Conservation (phyloP, 1,140 invertebrate species). For the Meloidogyne exigua region DNA sequence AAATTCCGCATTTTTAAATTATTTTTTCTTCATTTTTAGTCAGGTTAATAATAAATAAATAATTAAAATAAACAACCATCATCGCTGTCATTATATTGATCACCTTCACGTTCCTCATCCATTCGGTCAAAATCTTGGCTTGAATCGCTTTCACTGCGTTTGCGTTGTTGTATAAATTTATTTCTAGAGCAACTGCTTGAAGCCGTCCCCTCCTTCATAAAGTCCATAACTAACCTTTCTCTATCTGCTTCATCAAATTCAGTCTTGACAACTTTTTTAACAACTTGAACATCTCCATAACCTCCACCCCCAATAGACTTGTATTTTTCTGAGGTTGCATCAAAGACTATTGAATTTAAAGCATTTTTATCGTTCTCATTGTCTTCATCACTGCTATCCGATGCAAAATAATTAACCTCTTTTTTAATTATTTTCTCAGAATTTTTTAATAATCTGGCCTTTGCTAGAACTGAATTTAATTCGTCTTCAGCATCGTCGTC, state of each 20-base stretch:
- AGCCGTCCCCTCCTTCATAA: not conserved
- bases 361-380: not conserved
- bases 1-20: too few relatives aligned
- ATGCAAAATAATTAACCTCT: constrained; percentile 26
- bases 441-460: constrained; percentile 38
- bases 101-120: not conserved
- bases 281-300: not conserved
- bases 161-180: constrained; percentile 26
- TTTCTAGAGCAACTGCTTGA: not conserved
- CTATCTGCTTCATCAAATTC: not conserved
- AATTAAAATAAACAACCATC: not conserved
- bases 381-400: constrained; percentile 38
- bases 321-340: constrained; percentile 47
- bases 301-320: constrained; percentile 39
- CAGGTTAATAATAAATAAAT: too few relatives aligned
- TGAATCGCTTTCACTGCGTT: not conserved
- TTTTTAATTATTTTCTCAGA: constrained; percentile 10
- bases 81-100: constrained; percentile 14
- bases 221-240: not conserved
- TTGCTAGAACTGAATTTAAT: constrained; percentile 31
- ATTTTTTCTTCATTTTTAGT: too few relatives aligned
- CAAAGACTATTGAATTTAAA: constrained; percentile 32
- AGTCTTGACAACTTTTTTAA: not conserved
- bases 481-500: constrained; percentile 52
- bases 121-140: not conserved